These are phyloP conservation scores for Cochlearius cochlearius DNA, from an alignment of 2,113 vertebrate species.

Conservation along the genomic window DNA sequence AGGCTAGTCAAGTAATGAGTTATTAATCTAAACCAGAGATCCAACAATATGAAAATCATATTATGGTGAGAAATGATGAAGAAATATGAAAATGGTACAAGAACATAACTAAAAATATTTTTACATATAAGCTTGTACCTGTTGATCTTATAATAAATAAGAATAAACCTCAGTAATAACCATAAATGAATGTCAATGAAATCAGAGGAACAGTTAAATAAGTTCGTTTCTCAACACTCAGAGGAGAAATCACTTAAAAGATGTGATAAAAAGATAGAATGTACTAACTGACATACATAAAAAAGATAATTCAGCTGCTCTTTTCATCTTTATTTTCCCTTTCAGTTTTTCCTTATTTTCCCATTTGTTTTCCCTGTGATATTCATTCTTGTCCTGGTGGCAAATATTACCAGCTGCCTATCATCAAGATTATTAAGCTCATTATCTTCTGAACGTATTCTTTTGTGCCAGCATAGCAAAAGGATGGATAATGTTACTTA, in stretches of 20 bases:
- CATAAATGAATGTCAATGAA: background rate
- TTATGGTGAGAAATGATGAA: background rate
- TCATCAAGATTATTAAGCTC: background rate
- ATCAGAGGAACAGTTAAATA: background rate
- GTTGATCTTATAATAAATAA: background rate
- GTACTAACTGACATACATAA: background rate
- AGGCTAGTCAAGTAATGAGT: background rate
- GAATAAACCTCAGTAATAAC: background rate
- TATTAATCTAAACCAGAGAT: background rate
- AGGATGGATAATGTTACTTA: background rate
- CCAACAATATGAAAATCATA: background rate
- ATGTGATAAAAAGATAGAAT: background rate
- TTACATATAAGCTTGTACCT: background rate
- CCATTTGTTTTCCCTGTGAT: background rate
- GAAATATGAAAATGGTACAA: background rate
- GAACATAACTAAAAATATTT: background rate
- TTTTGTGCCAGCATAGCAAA: background rate
- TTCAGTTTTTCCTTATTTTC: background rate
- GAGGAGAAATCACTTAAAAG: background rate
- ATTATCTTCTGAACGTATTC: background rate
- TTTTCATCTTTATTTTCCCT: background rate
- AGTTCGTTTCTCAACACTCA: background rate
- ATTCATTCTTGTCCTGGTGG: background rate
- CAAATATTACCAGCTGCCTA: background rate
- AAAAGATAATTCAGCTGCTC: background rate